Evolutionary conservation across 2,113 vertebrate genomes (phyloP).

Genomic region (Vimba vimba): DNA sequence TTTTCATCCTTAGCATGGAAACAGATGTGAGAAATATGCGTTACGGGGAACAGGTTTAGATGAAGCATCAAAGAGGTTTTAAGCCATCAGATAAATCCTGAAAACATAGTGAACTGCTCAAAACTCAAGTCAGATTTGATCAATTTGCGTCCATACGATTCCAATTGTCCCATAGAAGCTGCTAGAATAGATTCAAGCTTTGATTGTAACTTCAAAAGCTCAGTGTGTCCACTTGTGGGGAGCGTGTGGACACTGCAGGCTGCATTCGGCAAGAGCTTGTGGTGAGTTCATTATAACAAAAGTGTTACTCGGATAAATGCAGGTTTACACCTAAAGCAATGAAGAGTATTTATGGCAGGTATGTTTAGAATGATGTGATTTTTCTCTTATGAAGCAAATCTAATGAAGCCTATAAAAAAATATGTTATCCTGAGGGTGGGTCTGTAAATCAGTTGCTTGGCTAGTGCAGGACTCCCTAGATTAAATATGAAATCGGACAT

Average conservation of each 20-base stretch:
- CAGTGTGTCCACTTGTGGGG: slow-evolving; percentile 15
- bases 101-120: slow-evolving; percentile 68
- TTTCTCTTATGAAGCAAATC: background rate
- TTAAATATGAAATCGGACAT: no score
- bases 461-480: background rate
- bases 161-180: slow-evolving; percentile 65
- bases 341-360: background rate
- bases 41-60: slow-evolving; percentile 69
- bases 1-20: slow-evolving; percentile 63
- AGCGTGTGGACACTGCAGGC: background rate
- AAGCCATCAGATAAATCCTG: slow-evolving; percentile 67
- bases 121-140: slow-evolving; percentile 74
- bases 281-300: background rate
- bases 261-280: background rate
- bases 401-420: no score
- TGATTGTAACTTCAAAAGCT: slow-evolving; percentile 59
- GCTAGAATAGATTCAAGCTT: slow-evolving; percentile 56
- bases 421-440: background rate
- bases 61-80: slow-evolving; percentile 68
- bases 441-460: background rate
- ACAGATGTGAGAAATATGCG: slow-evolving; percentile 69
- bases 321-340: background rate
- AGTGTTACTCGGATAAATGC: background rate
- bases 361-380: background rate
- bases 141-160: slow-evolving; percentile 70